phyloP scores from a whole-genome alignment of 2,888 invertebrate species.

The Ochropleura leucogaster region DNA sequence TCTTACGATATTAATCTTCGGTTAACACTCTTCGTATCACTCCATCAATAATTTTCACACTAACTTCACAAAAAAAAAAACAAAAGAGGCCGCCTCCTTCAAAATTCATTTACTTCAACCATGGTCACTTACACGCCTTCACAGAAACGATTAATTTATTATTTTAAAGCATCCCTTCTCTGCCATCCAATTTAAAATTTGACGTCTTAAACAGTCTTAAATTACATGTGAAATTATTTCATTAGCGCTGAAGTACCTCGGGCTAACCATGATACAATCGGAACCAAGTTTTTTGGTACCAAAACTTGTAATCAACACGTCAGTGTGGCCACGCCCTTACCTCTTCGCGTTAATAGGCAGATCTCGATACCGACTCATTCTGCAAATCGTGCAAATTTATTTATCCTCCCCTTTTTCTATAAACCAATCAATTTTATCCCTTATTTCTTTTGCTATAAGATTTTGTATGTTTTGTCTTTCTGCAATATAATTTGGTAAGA shows the following conservation, averaged over 20 bases:
- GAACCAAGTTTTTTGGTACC: constrained; percentile 80
- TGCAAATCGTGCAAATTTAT: constrained; percentile 74
- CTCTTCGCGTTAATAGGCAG: constrained; percentile 85
- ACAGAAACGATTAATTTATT: constrained; percentile 89
- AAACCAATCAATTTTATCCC: constrained; percentile 53
- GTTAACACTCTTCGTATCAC: constrained; percentile 44
- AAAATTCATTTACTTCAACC: constrained; percentile 81
- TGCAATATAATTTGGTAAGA: constrained; percentile 52
- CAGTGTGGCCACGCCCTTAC: constrained; percentile 84
- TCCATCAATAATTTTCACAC: constrained; percentile 68
- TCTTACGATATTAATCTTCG: neutral
- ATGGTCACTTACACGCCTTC: constrained; percentile 79
- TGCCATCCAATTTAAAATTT: constrained; percentile 90
- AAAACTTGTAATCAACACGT: constrained; percentile 88
- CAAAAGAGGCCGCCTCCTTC: constrained; percentile 62
- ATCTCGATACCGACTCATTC: constrained; percentile 84
- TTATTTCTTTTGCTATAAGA: constrained; percentile 45
- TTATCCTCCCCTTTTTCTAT: constrained; percentile 24
- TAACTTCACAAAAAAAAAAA: constrained; percentile 46
- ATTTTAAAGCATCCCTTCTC: constrained; percentile 87
- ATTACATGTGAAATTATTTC: constrained; percentile 89
- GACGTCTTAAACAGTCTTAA: constrained; percentile 90
- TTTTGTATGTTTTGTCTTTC: constrained; percentile 2
- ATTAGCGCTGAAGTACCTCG: constrained; percentile 83
- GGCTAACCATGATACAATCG: constrained; percentile 75